Evolutionary conservation across 2,888 invertebrate species (phyloP), one percentile per base, ranked within the genome.

Genomic region (Axea sp.): DNA sequence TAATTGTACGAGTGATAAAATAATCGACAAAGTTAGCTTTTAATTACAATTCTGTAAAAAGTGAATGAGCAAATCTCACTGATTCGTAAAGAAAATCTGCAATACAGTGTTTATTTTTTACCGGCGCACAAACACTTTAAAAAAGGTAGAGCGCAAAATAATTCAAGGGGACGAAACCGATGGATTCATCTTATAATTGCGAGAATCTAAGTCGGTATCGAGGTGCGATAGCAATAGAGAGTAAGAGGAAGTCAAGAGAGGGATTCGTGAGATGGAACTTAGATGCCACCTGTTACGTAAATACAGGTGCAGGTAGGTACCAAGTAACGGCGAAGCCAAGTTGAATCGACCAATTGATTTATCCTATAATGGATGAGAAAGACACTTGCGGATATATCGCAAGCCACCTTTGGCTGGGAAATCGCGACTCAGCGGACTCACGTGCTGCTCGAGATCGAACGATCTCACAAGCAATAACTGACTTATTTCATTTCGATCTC

Each of bases 221-320:
- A 55, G 35, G 30, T 43, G 67, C 53, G 59, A 60, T 59, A 35
- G 59, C 51, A 57, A 57, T 35, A 64, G 67, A 53, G 72, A 64
- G 59, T 49, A 49, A 47, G 67, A 73, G 75, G 51, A 60, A 74
- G 55, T 28, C 37, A 28, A 9, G 31, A 65, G 12, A 17, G 7
- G 24, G 17, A 43, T 43, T 45, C 35, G 39, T 33, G 59, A 72
- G 64, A 72, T 72, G 57, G 41, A 65, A 57, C 72, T 51, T 57
- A 59, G 64, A 64, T 64, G 72, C 67, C 73, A 73, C 73, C 73
- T 73, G 73, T 73, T 73, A 67, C 73, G 67, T 67, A 67, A 73
- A 73, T 55, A 62, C 73, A 73, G 55, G 67, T 73, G 67, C 73
- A 60, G 45, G 49, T 47, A 31, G 31, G 35, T 49, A 60, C 60